Percentiles rank a stretch among this genome's conserved stretches.
phyloP scores from a whole-genome alignment of 1,140 invertebrate species.

The Zophobas atratus region DNA sequence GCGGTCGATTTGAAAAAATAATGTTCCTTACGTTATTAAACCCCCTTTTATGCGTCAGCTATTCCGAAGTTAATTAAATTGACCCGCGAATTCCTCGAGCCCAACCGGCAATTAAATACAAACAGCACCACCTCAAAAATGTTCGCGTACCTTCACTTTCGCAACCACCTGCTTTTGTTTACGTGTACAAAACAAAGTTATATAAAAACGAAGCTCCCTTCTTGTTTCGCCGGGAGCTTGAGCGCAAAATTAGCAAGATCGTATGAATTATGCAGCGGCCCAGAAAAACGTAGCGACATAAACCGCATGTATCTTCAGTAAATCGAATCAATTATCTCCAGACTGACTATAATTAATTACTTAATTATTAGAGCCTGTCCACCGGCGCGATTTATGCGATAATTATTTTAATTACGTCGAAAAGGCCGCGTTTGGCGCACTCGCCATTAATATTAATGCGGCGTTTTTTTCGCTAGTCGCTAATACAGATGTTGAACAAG shows the following conservation, averaged over 20 bases:
- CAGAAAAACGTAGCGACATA: neutral
- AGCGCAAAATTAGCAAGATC: too few species aligned
- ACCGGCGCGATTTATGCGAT: slow-evolving; percentile 16
- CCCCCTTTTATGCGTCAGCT: neutral
- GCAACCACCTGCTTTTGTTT: too few species aligned
- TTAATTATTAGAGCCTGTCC: slow-evolving; percentile 5
- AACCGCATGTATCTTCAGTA: neutral
- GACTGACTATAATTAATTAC: slow-evolving; percentile 10
- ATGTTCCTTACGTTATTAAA: too few species aligned
- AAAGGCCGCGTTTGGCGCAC: slow-evolving; percentile 6
- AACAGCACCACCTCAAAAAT: too few species aligned
- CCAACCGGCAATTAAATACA: neutral
- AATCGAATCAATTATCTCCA: slow-evolving; percentile 9
- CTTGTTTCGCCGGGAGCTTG: too few species aligned
- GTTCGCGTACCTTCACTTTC: too few species aligned
- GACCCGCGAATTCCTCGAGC: slow-evolving; percentile 21
- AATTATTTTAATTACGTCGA: slow-evolving; percentile 10
- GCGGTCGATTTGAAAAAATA: too few species aligned
- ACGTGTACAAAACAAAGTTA: too few species aligned
- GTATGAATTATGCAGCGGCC: neutral
- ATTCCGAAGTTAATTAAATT: slow-evolving; percentile 29
- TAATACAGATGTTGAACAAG: slow-evolving; percentile 8
- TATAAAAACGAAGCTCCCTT: too few species aligned
- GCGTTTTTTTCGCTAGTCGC: neutral
- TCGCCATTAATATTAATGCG: slow-evolving; percentile 10